Conservation (phyloP, 2,113 vertebrate genomes). For the Zosterops japonicus region DNA sequence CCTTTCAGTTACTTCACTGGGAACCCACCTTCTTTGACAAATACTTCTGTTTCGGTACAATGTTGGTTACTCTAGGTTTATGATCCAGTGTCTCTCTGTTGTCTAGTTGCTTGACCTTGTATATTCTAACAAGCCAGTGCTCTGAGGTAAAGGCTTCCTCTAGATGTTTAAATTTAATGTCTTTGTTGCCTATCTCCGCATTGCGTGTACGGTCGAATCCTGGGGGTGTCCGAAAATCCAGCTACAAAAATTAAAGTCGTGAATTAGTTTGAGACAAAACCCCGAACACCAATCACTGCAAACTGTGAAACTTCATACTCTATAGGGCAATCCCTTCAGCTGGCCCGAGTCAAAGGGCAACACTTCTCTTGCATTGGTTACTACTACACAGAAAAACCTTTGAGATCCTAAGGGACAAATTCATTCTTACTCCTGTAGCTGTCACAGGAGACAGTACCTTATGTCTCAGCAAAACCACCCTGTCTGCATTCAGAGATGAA, state of each 20-base stretch:
- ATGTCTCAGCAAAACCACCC: not conserved
- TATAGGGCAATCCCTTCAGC: not conserved
- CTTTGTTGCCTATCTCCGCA: constrained; percentile 98
- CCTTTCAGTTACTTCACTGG: constrained; percentile 15
- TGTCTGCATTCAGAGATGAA: not conserved
- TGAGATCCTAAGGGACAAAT: not conserved
- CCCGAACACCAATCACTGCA: not conserved
- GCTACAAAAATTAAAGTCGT: constrained; percentile 71
- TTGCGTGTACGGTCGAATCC: constrained; percentile 97
- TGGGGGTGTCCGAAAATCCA: constrained; percentile 96
- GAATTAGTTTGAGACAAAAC: not conserved
- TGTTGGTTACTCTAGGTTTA: constrained; percentile 88
- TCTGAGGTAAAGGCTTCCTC: constrained; percentile 98
- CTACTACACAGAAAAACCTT: not conserved
- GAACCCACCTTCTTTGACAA: constrained; percentile 93
- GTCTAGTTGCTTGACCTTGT: constrained; percentile 94
- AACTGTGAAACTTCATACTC: not conserved
- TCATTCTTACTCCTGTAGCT: not conserved
- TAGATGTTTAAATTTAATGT: constrained; percentile 94
- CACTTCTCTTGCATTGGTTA: not conserved
- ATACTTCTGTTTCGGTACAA: constrained; percentile 92
- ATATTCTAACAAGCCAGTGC: constrained; percentile 98
- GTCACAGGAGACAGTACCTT: not conserved
- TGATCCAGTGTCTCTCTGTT: constrained; percentile 90
- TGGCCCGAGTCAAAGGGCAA: not conserved